Base-by-base conservation (phyloP, 1,140 invertebrate genomes). In the Psilanteris sp. region DNA sequence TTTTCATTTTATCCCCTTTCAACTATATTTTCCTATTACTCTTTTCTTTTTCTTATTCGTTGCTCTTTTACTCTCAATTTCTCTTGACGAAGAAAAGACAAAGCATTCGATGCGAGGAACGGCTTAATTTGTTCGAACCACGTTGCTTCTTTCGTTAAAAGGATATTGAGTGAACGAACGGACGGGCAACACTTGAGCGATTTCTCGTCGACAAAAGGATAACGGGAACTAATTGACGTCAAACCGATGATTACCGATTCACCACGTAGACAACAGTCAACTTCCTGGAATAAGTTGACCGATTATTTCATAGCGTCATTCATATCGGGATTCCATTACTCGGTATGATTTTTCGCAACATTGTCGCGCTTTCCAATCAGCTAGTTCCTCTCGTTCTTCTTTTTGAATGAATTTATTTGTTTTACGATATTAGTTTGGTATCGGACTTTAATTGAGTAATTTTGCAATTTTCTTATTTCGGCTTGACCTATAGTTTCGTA, bases 241-340 rank as follows among this genome's bases (percentile, higher is more conserved):
- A 66, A 77, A 76, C 64, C 64, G 62, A 54, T 77, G 48, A 77
- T 77, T 76, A 76, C 72, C 64, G 72, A 76, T 76, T 76, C 29
- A 76, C 55, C 50, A 64, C 72, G 72, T 75, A 62, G 64, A 70
- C 55, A 43, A 48, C 15, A 20, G 32, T 20, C 37, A 14, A 36
- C 50, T 76, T 70, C 62, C 50, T 36, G 73, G 73, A 77, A 77
- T 70, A 57, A 59, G 50, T 29, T 26, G 66, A 31, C 46, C 39
- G 55, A 70, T 76, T 66, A 76, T 57, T 62, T 54, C 55, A 36
- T 43, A 55, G 55, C 66, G 59, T 66, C 66, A 71, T 77, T 77
- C 66, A 70, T 61, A 77, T 71, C 48, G 73, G 29, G 67, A 61
- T 54, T 61, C 67, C 55, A 71, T 71, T 71, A 71, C 46, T 31